phyloP scores from a whole-genome alignment of 2,888 invertebrate species.

The Aleiodes alternator region DNA sequence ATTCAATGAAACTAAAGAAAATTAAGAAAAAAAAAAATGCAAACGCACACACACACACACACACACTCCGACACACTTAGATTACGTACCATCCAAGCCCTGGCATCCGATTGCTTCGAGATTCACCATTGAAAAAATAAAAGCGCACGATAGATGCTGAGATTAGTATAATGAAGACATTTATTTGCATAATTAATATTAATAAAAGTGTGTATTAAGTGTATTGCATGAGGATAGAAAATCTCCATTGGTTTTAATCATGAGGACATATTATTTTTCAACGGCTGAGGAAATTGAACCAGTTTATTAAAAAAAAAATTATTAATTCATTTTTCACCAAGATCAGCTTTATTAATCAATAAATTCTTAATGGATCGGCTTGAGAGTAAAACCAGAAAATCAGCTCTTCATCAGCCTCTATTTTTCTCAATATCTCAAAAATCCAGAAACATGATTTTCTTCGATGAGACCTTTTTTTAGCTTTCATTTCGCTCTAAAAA shows the following conservation, averaged over 20 bases:
- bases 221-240: background rate
- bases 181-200: slow-evolving; percentile 20
- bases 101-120: slow-evolving; percentile 62
- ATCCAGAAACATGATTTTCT: no score
- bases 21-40: slow-evolving; percentile 32
- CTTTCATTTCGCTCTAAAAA: no score
- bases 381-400: no score
- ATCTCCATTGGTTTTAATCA: slow-evolving; percentile 6
- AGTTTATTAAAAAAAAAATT: background rate
- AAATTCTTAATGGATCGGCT: no score
- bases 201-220: background rate
- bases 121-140: slow-evolving; percentile 53
- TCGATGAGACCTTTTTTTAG: no score
- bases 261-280: slow-evolving; percentile 20
- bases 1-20: background rate
- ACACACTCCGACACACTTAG: slow-evolving; percentile 51
- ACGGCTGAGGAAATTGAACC: background rate
- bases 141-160: slow-evolving; percentile 54
- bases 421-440: background rate
- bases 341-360: no score
- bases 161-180: slow-evolving; percentile 53
- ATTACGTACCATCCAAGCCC: slow-evolving; percentile 60
- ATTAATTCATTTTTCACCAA: slow-evolving; percentile 13
- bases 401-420: no score
- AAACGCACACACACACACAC: slow-evolving; percentile 18